Percentiles rank a stretch among this genome's conserved stretches.
Conservation (phyloP, 1,140 invertebrate genomes). For the Papilio helenus region DNA sequence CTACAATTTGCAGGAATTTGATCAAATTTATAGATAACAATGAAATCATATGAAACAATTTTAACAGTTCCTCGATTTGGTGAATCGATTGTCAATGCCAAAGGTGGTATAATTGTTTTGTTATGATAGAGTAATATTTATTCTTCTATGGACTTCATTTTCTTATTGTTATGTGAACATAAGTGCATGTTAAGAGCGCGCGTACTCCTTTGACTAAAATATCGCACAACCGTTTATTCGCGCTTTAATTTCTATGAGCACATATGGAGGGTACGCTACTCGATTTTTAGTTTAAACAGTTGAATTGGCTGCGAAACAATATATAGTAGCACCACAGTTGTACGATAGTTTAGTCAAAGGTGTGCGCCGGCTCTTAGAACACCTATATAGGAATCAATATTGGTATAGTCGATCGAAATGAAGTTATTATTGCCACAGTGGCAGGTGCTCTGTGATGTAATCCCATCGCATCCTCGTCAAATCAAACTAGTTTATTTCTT, state of each 20-base stretch:
- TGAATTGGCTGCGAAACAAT: too few relatives aligned
- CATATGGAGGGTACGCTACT: too few relatives aligned
- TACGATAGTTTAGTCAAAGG: too few relatives aligned
- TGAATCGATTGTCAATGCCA: slow-evolving; percentile 11
- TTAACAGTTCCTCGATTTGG: slow-evolving; percentile 27
- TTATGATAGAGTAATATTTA: neutral
- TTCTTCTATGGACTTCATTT: neutral
- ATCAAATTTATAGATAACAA: slow-evolving; percentile 31
- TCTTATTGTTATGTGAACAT: neutral
- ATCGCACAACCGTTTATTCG: too few relatives aligned
- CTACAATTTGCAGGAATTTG: slow-evolving; percentile 34
- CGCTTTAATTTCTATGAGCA: too few relatives aligned
- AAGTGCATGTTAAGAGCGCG: too few relatives aligned
- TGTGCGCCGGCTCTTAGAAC: too few relatives aligned
- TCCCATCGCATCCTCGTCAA: slow-evolving; percentile 2
- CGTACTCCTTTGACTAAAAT: too few relatives aligned
- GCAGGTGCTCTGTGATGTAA: slow-evolving; percentile 40
- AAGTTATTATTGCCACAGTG: slow-evolving; percentile 55
- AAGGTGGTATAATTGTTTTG: neutral
- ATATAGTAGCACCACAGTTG: too few relatives aligned
- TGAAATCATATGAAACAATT: slow-evolving; percentile 19
- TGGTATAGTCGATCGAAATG: slow-evolving; percentile 49
- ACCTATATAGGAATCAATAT: too few relatives aligned
- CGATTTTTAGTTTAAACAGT: too few relatives aligned
- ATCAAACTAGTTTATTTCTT: neutral